A percentile compares a stretch with the other conserved stretches of the same genome.
These are phyloP conservation scores for Epinephelus awoara DNA, from an alignment of 2,797 vertebrate species.

Conservation along the genomic window DNA sequence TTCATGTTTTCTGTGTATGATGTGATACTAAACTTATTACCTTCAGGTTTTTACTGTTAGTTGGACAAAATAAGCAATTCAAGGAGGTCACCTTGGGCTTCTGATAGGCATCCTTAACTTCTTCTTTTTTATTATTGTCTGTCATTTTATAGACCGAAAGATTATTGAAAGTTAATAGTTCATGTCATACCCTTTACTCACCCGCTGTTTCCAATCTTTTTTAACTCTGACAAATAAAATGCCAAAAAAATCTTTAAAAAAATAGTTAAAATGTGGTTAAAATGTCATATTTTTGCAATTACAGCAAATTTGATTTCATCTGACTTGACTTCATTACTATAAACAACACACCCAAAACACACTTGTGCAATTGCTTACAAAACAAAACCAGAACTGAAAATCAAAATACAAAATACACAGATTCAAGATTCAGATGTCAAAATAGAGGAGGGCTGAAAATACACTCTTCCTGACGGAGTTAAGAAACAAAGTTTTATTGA, in stretches of 20 bases:
- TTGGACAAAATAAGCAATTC: not conserved
- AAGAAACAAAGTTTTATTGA: conserved; percentile 8
- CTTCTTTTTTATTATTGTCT: not conserved
- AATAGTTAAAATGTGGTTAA: not conserved
- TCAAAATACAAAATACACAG: too few species aligned
- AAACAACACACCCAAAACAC: too few species aligned
- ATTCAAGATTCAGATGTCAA: not conserved
- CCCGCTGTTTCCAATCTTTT: too few species aligned
- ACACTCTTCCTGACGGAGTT: not conserved
- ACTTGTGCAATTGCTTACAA: not conserved
- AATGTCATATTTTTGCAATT: not conserved
- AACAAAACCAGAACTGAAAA: not conserved
- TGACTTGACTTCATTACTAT: too few species aligned
- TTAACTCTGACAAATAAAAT: too few species aligned
- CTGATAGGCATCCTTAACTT: too few species aligned
- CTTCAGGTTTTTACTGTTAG: not conserved
- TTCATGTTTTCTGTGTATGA: not conserved
- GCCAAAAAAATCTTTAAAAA: not conserved
- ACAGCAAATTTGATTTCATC: not conserved
- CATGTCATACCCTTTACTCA: too few species aligned
- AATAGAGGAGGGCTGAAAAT: not conserved
- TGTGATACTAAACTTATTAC: not conserved
- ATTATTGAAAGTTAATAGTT: not conserved
- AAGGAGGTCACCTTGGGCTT: not conserved
- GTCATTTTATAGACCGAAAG: not conserved